Conservation (phyloP, 53 echinoderm and acorn worm species). For the Arbacia lixula region DNA sequence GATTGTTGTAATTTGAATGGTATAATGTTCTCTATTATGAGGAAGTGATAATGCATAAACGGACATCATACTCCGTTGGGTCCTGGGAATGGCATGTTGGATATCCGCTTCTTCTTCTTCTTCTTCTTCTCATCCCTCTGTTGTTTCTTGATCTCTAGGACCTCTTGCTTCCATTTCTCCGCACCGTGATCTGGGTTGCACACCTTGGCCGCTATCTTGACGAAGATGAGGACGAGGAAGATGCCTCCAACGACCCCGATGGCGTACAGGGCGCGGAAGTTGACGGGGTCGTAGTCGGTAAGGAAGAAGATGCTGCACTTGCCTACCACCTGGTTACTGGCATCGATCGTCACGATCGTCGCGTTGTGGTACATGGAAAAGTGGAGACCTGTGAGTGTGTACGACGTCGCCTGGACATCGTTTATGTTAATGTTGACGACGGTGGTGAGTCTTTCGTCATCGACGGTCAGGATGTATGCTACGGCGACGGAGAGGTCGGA, state of each 20-base stretch:
- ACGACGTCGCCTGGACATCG: constrained; percentile 32
- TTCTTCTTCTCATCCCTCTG: constrained; percentile 35
- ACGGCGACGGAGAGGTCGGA: constrained; percentile 24
- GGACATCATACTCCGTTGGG: no score
- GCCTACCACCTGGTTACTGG: constrained; percentile 1
- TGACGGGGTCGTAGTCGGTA: constrained; percentile 46
- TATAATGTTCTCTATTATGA: no score
- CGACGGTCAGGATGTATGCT: constrained; percentile 40
- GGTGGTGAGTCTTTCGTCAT: not conserved
- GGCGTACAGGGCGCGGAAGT: constrained; percentile 43
- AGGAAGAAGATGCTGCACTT: constrained; percentile 32
- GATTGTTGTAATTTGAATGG: no score
- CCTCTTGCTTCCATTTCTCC: constrained; percentile 42
- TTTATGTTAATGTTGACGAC: constrained; percentile 54
- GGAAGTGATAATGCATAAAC: no score
- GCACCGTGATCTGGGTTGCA: constrained; percentile 39
- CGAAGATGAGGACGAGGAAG: constrained; percentile 39
- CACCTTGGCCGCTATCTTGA: constrained; percentile 33
- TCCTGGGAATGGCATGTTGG: no score
- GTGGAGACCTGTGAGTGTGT: constrained; percentile 22
- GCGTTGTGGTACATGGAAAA: constrained; percentile 67
- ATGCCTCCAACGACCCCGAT: constrained; percentile 54
- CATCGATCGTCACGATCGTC: constrained; percentile 37
- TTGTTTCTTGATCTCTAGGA: not conserved
- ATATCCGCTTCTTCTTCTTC: no score